Base-by-base conservation (phyloP, 2,113 vertebrate species). In the Eudyptes chrysolophus region DNA sequence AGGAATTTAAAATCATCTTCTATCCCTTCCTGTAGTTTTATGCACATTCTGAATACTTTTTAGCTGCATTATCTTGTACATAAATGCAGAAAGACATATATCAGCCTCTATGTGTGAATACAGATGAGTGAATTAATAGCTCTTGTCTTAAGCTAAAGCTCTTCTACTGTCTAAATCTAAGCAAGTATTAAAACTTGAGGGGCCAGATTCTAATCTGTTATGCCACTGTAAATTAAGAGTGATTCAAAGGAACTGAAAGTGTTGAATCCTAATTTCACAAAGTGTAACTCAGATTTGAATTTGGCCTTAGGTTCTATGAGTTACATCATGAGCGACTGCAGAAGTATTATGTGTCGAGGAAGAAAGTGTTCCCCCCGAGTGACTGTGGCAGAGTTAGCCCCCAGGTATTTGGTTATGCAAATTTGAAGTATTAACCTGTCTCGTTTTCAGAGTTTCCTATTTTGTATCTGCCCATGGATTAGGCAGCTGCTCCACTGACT, bases 141-240 rank as follows among this genome's bases (percentile, higher is more conserved):
- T 95, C 91, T 87, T 92, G 76, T 94, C 80, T 91, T 61, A 93
- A 93, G 36, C 75, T 81, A 71, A 94, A 86, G 29, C 42, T 87
- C 89, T 89, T 87, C 65, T 71, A 36, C 17, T 79, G 40, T 65
- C 54, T 76, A 68, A 89, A 87, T 87, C 61, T 57, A 74, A 75
- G 70, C 62, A 84, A 44, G 57, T 76, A 61, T 83, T 76, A 46
- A 82, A 82, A 79, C 64, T 64, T 5, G 0, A 85, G 77, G 65
- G 78, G 44, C 16, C 70, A 89, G 69, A 57, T 57, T 76, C 86
- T 89, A 64, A 60, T 75, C 84, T 78, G 65, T 79, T 71, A 36
- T 91, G 84, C 48, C 80, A 84, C 49, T 76, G 61, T 25, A 80
- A 90, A 77, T 69, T 34, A 70, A 66, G 54, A 85, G 12, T 34